These are phyloP conservation scores for Gonatopus flavifemur DNA, from an alignment of 1,140 invertebrate species.

Conservation along the genomic window DNA sequence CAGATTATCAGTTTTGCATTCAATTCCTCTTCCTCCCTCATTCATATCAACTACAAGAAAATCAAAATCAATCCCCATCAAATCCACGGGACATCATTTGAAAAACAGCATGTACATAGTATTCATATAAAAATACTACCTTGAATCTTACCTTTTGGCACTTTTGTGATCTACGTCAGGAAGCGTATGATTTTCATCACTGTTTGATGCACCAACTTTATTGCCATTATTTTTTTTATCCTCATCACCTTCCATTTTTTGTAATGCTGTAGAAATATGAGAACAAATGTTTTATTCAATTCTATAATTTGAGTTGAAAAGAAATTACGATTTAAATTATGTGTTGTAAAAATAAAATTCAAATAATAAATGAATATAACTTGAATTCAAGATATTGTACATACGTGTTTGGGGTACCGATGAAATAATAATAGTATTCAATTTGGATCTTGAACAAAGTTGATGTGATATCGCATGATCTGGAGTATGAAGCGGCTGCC, in stretches of 20 bases:
- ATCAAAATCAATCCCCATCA: no score
- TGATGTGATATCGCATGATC: slow-evolving; percentile 25
- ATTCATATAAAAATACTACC: no score
- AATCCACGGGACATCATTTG: no score
- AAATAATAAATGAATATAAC: not conserved
- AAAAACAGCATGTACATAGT: no score
- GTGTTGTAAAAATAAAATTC: not conserved
- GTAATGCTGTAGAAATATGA: slow-evolving; percentile 1
- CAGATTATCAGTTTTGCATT: no score
- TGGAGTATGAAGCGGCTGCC: slow-evolving; percentile 31
- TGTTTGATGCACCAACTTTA: slow-evolving; percentile 33
- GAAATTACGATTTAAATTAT: no score
- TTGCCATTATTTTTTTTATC: slow-evolving; percentile 31
- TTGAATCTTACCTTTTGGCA: slow-evolving; percentile 33
- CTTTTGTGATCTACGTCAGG: slow-evolving; percentile 23
- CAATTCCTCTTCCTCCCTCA: no score
- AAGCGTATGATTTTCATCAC: slow-evolving; percentile 25
- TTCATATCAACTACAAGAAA: no score
- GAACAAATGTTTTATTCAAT: no score
- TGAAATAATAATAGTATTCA: slow-evolving; percentile 10
- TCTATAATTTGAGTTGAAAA: no score
- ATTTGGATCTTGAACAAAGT: slow-evolving; percentile 15
- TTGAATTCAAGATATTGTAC: not conserved
- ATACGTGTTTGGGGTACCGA: slow-evolving; percentile 41
- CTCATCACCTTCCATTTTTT: slow-evolving; percentile 43